Base-by-base conservation (phyloP, 2,888 invertebrate genomes). In the Aleiodes leptofemur region DNA sequence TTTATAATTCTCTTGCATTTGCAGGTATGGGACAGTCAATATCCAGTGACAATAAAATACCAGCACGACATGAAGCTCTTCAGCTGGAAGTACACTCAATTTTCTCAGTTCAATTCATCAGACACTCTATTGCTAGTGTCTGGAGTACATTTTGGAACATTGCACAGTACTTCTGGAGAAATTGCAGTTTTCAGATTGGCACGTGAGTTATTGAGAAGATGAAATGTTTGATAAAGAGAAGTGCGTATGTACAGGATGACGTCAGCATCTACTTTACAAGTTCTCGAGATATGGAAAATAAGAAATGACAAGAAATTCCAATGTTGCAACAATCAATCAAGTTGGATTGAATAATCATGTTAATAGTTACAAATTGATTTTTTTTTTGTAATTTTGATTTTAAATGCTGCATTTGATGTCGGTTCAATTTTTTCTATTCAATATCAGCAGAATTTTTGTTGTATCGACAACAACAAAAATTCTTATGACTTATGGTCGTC, bases 41-140 rank as follows among this genome's bases (percentile, higher is more conserved):
- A 94, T 90, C 96, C 96, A 6, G 93, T 93, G 11, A 90, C 90
- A 70, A 91, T 95, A 76, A 93, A 93, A 86, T 94, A 94, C 88
- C 92, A 92, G 78, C 92, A 93, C 81, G 94, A 96, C 85, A 96
- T 96, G 96, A 94, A 94, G 84, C 90, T 90, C 31, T 95, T 95
- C 84, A 93, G 93, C 80, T 96, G 96, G 96, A 95, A 95, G 86
- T 96, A 96, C 84, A 96, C 96, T 0, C 96, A 96, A 88, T 96
- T 93, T 88, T 95, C 96, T 0, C 95, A 96, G 87, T 96, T 96
- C 84, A 96, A 96, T 90, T 93, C 94, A 82, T 93, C 93, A 8
- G 96, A 96, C 88, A 95, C 95, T 0, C 90, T 96, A 16, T 90
- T 96, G 0, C 90, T 96, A 38, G 96, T 96, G 0, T 96, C 96